These are phyloP conservation scores for Alectura lathami DNA, from an alignment of 2,113 vertebrate genomes.

Conservation along the genomic window DNA sequence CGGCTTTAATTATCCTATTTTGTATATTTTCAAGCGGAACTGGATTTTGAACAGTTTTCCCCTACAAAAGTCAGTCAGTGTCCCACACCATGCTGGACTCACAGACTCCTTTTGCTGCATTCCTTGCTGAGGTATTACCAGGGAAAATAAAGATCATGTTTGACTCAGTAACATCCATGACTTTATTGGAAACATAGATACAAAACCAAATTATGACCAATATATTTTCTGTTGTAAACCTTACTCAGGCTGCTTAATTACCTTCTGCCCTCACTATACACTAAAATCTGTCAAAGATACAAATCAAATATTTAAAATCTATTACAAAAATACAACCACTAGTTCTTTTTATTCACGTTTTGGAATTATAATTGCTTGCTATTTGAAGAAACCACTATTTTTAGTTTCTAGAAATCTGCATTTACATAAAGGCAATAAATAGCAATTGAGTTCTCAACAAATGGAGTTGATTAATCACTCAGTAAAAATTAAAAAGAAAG, in stretches of 20 bases:
- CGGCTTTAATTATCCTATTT: neutral
- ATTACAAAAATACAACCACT: neutral
- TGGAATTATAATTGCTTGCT: neutral
- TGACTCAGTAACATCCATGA: neutral
- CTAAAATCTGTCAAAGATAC: neutral
- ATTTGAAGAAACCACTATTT: constrained; percentile 48
- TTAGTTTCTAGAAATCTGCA: constrained; percentile 47
- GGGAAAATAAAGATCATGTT: neutral
- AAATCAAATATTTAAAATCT: constrained; percentile 3
- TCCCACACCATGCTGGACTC: neutral
- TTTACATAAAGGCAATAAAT: constrained; percentile 34
- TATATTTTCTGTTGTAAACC: neutral
- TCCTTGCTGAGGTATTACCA: neutral
- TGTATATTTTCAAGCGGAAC: neutral
- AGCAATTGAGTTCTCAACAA: constrained; percentile 53
- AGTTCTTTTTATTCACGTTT: constrained; percentile 21
- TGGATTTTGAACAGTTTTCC: neutral
- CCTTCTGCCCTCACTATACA: neutral
- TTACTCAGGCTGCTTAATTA: neutral
- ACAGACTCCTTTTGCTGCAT: neutral
- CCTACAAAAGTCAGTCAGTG: neutral
- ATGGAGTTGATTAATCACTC: constrained; percentile 57
- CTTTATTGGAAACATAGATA: neutral
- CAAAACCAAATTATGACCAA: neutral
- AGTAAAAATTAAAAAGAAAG: constrained; percentile 61